Evolutionary conservation across 2,888 invertebrate genomes (phyloP), one percentile per base, ranked within the genome.

Genomic region (Nymphalis c-album): DNA sequence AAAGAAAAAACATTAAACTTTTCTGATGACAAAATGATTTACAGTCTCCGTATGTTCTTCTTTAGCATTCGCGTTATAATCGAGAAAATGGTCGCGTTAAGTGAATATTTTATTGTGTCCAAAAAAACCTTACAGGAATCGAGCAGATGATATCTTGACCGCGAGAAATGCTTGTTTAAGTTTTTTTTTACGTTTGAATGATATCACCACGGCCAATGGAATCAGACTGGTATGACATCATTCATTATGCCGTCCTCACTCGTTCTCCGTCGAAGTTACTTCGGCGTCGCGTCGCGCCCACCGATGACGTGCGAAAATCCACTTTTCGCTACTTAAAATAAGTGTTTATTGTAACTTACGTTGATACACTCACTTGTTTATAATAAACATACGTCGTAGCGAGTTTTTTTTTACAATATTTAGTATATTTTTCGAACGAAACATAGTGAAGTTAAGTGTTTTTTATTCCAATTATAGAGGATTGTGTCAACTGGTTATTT

Each of bases 151-250:
- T 40, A 4, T 13, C 40, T 40, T 40, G 40, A 40, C 40, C 13
- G 13, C 40, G 40, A 40, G 40, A 40, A 40, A 13, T 3, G 40
- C n/a, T 47, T 10, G 16, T 50, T 61, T 51, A 59, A n/a, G 2
- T 63, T 69, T 69, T 31, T n/a, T 64, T 60, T 2, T 22, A 26
- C 60, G 67, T 61, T 40, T 16, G 47, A 58, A 68, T 65, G 68
- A 68, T 65, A 64, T 71, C 68, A 71, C 48, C 60, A 53, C 63
- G 53, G 26, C 22, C 60, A 40, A 46, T 61, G 70, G 51, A 60
- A 20, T 63, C 51, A 45, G 53, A 26, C 65, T 20, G 17, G 26
- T 51, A 60, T 71, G 71, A 68, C 66, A 68, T 68, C 71, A 70
- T 65, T 60, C 63, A 59, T 46, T 17, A 26, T 47, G 18, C 55